phyloP scores from a whole-genome alignment of 2,888 invertebrate genomes.

The Oscheius sp. region DNA sequence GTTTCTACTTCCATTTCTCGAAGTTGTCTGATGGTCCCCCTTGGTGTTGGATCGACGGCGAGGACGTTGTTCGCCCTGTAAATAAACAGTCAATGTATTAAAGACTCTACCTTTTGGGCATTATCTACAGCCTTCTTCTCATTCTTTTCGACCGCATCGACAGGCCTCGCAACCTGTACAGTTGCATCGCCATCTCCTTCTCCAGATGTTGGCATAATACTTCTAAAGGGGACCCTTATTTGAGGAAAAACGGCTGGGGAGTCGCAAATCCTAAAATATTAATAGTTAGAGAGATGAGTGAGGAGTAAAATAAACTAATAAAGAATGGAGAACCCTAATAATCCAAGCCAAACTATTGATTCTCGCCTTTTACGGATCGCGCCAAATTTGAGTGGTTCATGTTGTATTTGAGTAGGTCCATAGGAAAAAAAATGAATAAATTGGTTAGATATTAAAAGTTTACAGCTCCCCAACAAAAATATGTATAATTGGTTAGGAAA shows the following conservation, averaged over 20 bases:
- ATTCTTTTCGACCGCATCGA: slow-evolving; percentile 7
- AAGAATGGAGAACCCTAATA: too few relatives aligned
- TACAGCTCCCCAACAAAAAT: too few relatives aligned
- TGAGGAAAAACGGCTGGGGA: slow-evolving; percentile 9
- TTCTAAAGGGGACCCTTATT: slow-evolving; percentile 30
- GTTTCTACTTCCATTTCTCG: slow-evolving; percentile 47
- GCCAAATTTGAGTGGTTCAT: too few relatives aligned
- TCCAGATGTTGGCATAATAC: slow-evolving; percentile 18
- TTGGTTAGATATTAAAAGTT: too few relatives aligned
- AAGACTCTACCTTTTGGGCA: slow-evolving; percentile 4
- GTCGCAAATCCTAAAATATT: slow-evolving; percentile 19
- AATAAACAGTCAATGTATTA: neutral
- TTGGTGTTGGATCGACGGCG: slow-evolving; percentile 48
- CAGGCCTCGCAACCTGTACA: slow-evolving; percentile 5
- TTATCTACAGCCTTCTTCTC: slow-evolving; percentile 23
- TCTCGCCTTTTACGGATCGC: too few relatives aligned
- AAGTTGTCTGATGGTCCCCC: slow-evolving; percentile 28
- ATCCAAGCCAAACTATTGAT: neutral
- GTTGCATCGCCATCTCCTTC: slow-evolving; percentile 4
- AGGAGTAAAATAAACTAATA: neutral
- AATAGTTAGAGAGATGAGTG: neutral
- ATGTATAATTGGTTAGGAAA: too few relatives aligned
- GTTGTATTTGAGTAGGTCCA: too few relatives aligned
- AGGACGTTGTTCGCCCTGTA: slow-evolving; percentile 34
- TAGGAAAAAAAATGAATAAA: too few relatives aligned